Evolutionary conservation across 2,888 invertebrate species (phyloP).

Genomic region (Nephrotoma flavescens): DNA sequence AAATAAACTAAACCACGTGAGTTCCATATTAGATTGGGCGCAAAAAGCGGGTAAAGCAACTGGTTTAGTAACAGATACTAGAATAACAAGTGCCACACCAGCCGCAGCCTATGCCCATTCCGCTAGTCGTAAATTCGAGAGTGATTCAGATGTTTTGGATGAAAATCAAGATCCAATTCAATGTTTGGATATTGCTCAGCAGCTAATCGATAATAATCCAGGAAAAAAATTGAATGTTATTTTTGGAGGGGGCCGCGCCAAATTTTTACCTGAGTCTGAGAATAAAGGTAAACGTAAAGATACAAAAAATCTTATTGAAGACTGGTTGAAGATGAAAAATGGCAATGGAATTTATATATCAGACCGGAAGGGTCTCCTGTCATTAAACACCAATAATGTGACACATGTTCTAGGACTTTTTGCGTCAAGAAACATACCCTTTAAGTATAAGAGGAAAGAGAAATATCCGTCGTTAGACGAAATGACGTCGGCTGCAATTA

Average conservation of each 20-base stretch:
- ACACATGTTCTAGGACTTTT: constrained; percentile 44
- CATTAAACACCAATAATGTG: constrained; percentile 38
- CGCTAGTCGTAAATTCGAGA: constrained; percentile 44
- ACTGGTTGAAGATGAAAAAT: constrained; percentile 46
- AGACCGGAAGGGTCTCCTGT: constrained; percentile 39
- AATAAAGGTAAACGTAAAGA: constrained; percentile 39
- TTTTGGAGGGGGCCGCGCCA: constrained; percentile 57
- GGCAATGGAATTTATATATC: constrained; percentile 37
- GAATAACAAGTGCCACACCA: constrained; percentile 68
- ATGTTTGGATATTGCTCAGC: constrained; percentile 60
- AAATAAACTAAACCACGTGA: constrained; percentile 40
- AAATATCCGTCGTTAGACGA: constrained; percentile 46
- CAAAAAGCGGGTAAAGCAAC: constrained; percentile 39
- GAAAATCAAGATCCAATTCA: constrained; percentile 34
- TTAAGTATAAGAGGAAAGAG: constrained; percentile 37
- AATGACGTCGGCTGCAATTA: constrained; percentile 50
- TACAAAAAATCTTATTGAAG: constrained; percentile 45
- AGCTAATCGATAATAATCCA: constrained; percentile 48
- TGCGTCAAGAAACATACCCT: constrained; percentile 37
- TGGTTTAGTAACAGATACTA: constrained; percentile 60
- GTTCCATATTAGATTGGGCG: constrained; percentile 54
- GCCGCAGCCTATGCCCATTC: constrained; percentile 43
- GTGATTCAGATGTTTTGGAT: constrained; percentile 41
- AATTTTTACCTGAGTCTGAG: constrained; percentile 42
- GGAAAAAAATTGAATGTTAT: constrained; percentile 57